A percentile compares a stretch with the other conserved stretches of the same genome.
phyloP scores from a whole-genome alignment of 1,140 invertebrate species.

The Drosophila bocki region DNA sequence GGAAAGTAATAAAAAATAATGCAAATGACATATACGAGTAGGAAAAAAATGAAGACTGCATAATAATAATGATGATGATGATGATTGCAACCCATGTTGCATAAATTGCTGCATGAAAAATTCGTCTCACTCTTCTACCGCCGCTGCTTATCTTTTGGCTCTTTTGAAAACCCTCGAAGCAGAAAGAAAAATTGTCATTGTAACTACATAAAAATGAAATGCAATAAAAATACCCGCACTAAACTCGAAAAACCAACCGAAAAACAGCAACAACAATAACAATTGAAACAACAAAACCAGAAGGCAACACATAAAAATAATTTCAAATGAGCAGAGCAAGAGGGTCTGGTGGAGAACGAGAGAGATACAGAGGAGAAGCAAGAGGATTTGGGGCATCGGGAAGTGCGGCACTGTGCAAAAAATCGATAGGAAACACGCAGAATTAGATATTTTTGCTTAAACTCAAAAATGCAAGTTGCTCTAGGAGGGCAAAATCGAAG shows the following conservation, averaged over 20 bases:
- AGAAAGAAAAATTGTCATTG: conserved; percentile 71
- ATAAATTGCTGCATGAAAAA: conserved; percentile 75
- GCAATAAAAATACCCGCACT: conserved; percentile 79
- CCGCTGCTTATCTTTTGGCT: conserved; percentile 50
- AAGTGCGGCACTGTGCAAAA: conserved; percentile 9
- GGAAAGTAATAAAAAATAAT: conserved; percentile 70
- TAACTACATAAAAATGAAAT: conserved; percentile 80
- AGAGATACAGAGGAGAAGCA: neutral
- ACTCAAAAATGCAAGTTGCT: neutral
- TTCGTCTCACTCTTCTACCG: conserved; percentile 4
- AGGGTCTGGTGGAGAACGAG: neutral
- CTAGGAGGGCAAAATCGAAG: neutral
- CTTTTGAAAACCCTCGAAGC: conserved; percentile 66
- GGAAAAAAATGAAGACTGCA: conserved; percentile 31
- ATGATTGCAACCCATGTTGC: conserved; percentile 54
- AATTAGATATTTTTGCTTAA: neutral
- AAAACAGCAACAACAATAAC: conserved; percentile 24
- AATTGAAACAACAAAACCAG: conserved; percentile 50
- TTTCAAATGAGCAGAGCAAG: conserved; percentile 62
- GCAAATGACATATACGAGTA: conserved; percentile 72
- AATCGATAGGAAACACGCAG: neutral
- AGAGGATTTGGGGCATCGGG: conserved; percentile 30
- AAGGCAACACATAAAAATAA: conserved; percentile 73
- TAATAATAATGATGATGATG: conserved; percentile 19
- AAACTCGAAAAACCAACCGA: conserved; percentile 49